Percentiles rank a stretch among this genome's conserved stretches.
Conservation (phyloP, 37 sponge, comb jelly and placozoan genomes). For the Theonella swinhoei region DNA sequence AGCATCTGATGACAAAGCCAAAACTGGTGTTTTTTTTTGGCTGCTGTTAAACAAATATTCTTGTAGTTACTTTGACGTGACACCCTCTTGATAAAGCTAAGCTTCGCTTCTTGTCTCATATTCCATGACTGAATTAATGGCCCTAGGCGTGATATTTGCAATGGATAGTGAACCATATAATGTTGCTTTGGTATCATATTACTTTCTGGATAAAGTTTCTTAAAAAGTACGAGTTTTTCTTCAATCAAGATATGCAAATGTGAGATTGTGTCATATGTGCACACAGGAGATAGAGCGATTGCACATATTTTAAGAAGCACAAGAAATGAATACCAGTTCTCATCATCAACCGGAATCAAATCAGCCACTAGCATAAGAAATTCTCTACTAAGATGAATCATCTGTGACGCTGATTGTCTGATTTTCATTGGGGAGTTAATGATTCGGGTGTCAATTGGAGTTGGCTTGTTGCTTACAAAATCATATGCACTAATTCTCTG, state of each 20-base stretch:
- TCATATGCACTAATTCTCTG: slow-evolving; percentile 28
- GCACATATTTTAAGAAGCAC: slow-evolving; percentile 36
- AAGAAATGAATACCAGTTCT: slow-evolving; percentile 47
- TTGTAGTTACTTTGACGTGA: slow-evolving; percentile 42
- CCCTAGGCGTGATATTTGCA: slow-evolving; percentile 28
- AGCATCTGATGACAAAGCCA: slow-evolving; percentile 39
- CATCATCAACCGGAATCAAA: slow-evolving; percentile 34
- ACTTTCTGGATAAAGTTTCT: slow-evolving; percentile 28
- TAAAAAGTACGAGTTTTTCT: slow-evolving; percentile 30
- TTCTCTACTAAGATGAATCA: slow-evolving; percentile 14
- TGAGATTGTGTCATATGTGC: slow-evolving; percentile 32
- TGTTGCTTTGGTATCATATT: slow-evolving; percentile 35
- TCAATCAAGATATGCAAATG: slow-evolving; percentile 38
- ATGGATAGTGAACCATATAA: slow-evolving; percentile 50
- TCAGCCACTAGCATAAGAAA: slow-evolving; percentile 27
- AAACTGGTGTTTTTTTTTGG: slow-evolving; percentile 29
- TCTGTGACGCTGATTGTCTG: slow-evolving; percentile 37
- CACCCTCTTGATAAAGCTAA: slow-evolving; percentile 30
- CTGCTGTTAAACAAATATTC: slow-evolving; percentile 37
- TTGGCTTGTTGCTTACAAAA: slow-evolving; percentile 24
- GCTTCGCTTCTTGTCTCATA: slow-evolving; percentile 49
- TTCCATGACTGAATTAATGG: slow-evolving; percentile 47
- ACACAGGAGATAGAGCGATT: slow-evolving; percentile 26
- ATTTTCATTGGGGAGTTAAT: not conserved
- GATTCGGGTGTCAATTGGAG: not conserved